Base-by-base conservation (phyloP, 2,797 vertebrate species). In the Galaxias olidus region DNA sequence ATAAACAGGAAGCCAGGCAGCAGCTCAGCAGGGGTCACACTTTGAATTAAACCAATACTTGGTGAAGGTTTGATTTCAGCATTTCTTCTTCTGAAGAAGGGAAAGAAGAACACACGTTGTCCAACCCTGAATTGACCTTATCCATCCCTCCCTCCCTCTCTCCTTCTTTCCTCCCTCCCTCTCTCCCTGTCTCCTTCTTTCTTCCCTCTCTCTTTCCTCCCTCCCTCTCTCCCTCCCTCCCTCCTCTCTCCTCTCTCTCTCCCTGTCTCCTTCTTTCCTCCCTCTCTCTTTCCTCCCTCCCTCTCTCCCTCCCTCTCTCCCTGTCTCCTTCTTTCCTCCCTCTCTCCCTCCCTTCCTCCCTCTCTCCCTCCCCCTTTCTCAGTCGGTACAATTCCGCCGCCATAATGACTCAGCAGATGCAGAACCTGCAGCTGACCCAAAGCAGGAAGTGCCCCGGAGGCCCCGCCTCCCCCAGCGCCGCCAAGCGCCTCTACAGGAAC, bases 361-460 rank as follows among this genome's bases (percentile, higher is more conserved):
- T 17, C 12, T 9, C 17, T 19, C 10, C 1, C n/a, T 45, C 54
- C 14, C 1, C 30, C 40, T 45, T 4, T 63, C 30, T 43, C 54
- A 0, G 9, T 19, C 75, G 95, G 95, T 84, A 90, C 77, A 63
- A 75, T 82, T 63, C 55, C 30, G 30, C 83, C 0, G 79, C 76
- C 70, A 91, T 87, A 20, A 96, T 98, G 96, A 97, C 93, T 4
- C 96, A 97, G 87, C 96, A 96, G 84, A 98, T 98, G 96, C 96
- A 97, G 79, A 97, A 91, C 80, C 85, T 98, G 43, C 94, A 96
- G 71, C 87, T 97, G 71, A 90, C 92, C 18, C 95, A 96, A 80
- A 90, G 77, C 71, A 94, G 94, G 74, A 97, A 94, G 86, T 91
- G 91, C 72, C 80, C 87, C 0, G 91, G 91, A 0, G 76, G 93